phyloP scores from a whole-genome alignment of 2,797 vertebrate species.

The Antrozous pallidus region DNA sequence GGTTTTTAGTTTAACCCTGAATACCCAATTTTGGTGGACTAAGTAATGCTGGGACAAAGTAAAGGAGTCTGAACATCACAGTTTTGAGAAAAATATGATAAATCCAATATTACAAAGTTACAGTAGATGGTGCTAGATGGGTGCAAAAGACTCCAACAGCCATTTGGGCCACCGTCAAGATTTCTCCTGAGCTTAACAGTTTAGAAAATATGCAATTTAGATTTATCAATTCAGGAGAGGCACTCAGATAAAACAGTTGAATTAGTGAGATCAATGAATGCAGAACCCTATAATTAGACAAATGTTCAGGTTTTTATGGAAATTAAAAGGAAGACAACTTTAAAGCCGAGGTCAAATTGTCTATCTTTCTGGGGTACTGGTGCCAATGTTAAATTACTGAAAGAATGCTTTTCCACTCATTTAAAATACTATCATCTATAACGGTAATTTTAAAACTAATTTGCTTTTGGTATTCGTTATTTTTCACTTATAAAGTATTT shows the following conservation, averaged over 20 bases:
- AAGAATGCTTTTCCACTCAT: slow-evolving; percentile 61
- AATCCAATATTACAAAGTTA: slow-evolving; percentile 65
- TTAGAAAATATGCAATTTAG: slow-evolving; percentile 83
- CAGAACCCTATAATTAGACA: slow-evolving; percentile 71
- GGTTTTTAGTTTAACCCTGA: background rate
- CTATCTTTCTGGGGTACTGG: slow-evolving; percentile 51
- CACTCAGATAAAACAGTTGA: slow-evolving; percentile 82
- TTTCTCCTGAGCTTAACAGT: slow-evolving; percentile 78
- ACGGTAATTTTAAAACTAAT: slow-evolving; percentile 62
- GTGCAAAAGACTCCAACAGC: slow-evolving; percentile 75
- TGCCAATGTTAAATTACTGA: slow-evolving; percentile 62
- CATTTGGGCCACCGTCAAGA: slow-evolving; percentile 78
- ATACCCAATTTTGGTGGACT: background rate
- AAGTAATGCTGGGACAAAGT: slow-evolving; percentile 26
- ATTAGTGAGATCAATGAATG: slow-evolving; percentile 81
- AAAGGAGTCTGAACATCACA: background rate
- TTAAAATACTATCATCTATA: slow-evolving; percentile 63
- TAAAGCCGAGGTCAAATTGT: slow-evolving; percentile 58
- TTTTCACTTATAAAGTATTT: slow-evolving; percentile 55
- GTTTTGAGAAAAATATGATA: background rate
- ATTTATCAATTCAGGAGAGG: slow-evolving; percentile 82
- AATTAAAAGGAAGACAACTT: slow-evolving; percentile 61
- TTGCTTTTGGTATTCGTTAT: slow-evolving; percentile 54
- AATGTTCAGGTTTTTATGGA: slow-evolving; percentile 53
- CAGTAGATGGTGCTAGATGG: slow-evolving; percentile 85